Evolutionary conservation across 2,888 invertebrate species (phyloP).

Genomic region (Capitulum mitella): DNA sequence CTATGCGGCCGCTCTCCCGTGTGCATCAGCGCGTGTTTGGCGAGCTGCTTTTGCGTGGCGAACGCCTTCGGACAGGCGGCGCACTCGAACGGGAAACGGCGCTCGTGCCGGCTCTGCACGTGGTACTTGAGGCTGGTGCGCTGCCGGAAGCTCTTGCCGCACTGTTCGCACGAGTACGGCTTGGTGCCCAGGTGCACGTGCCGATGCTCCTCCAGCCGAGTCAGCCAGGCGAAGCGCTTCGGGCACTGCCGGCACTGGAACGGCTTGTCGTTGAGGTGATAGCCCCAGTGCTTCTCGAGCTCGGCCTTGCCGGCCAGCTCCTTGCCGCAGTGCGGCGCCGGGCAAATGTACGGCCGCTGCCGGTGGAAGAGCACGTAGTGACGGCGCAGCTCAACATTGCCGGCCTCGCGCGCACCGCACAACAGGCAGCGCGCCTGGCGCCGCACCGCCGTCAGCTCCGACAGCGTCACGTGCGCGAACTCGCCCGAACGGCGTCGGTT

Average conservation of each 20-base stretch:
- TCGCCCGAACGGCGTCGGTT: background rate
- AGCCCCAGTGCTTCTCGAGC: background rate
- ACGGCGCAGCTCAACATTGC: background rate
- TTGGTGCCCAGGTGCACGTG: background rate
- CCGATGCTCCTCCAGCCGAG: background rate
- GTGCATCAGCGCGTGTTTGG: background rate
- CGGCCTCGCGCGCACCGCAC: background rate
- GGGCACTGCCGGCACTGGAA: background rate
- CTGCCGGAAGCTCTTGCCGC: background rate
- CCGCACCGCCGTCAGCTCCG: background rate
- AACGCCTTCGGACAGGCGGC: background rate
- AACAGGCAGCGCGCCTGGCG: background rate
- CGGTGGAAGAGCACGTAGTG: background rate
- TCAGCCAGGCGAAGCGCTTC: background rate
- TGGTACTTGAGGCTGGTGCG: background rate
- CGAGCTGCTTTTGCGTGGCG: background rate
- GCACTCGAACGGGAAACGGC: background rate
- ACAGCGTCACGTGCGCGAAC: background rate
- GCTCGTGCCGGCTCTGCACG: background rate
- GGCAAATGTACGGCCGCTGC: background rate
- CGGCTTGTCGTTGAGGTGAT: background rate
- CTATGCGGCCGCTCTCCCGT: background rate
- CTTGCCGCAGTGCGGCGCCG: constrained; percentile 12
- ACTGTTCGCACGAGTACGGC: background rate
- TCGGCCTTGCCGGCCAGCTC: background rate